Conservation (phyloP, 2,113 vertebrate genomes). For the Hippocampus zosterae region DNA sequence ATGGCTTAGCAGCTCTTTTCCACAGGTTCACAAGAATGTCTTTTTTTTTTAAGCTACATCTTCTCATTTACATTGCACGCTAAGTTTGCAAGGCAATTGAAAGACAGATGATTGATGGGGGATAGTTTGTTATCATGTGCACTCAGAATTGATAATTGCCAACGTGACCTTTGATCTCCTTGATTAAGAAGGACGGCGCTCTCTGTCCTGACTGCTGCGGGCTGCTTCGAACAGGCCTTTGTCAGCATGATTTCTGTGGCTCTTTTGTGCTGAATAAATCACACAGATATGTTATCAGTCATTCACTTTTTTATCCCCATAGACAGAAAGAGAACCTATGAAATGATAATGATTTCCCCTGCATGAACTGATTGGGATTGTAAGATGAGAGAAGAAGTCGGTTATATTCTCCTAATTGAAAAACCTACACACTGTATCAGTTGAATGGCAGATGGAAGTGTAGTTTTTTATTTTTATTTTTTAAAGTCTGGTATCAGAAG, state of each 20-base stretch:
- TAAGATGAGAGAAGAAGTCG: neutral
- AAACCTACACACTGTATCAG: neutral
- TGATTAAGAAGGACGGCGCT: constrained; percentile 55
- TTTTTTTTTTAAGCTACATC: constrained; percentile 9
- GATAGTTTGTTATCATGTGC: constrained; percentile 65
- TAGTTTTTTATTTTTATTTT: no score
- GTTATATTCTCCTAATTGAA: neutral
- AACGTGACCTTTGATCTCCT: constrained; percentile 62
- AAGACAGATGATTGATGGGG: constrained; percentile 60
- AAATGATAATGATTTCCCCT: constrained; percentile 10
- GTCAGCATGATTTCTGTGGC: constrained; percentile 41
- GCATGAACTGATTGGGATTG: constrained; percentile 2
- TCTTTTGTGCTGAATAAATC: constrained; percentile 40
- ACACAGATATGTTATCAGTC: constrained; percentile 20
- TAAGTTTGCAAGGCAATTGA: constrained; percentile 51
- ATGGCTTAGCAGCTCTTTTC: constrained; percentile 46
- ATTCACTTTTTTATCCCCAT: constrained; percentile 16
- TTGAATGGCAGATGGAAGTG: neutral
- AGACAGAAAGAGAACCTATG: neutral
- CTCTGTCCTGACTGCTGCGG: constrained; percentile 19
- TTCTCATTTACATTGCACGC: constrained; percentile 31
- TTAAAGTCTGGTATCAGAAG: no score
- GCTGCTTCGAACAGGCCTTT: constrained; percentile 40
- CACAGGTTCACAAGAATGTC: constrained; percentile 42
- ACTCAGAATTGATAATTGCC: constrained; percentile 59